Evolutionary conservation across 2,113 vertebrate genomes (phyloP).

Genomic region (Piaya cayana): DNA sequence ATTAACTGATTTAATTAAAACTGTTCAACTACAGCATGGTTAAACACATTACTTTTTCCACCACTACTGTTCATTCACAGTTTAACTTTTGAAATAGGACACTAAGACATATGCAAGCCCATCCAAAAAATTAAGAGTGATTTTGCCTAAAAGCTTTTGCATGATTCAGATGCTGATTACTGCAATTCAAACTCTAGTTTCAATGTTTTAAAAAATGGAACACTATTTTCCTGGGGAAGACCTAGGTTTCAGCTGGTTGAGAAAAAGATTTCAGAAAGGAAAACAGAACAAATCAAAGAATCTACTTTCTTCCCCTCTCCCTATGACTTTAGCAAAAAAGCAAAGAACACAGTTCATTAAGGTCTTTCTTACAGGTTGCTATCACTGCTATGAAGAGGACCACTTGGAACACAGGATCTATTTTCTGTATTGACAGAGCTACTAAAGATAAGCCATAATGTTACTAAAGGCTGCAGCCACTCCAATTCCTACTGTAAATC

Average conservation of each 20-base stretch:
- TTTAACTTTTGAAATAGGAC: background rate
- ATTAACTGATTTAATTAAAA: background rate
- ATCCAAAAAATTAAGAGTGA: background rate
- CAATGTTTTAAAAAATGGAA: background rate
- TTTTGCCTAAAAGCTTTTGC: too few species aligned
- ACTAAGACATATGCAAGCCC: background rate
- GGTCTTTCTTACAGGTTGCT: background rate
- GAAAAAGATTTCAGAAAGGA: background rate
- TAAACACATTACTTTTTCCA: background rate
- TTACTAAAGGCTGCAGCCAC: background rate
- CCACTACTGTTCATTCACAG: too few species aligned
- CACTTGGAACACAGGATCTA: rapidly evolving
- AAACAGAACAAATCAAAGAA: background rate
- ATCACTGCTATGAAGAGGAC: background rate
- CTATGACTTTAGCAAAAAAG: background rate
- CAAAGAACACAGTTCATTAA: background rate
- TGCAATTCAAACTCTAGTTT: background rate
- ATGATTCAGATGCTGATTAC: background rate
- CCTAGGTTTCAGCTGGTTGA: background rate
- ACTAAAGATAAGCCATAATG: rapidly evolving
- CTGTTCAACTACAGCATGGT: background rate
- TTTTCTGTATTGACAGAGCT: too few species aligned
- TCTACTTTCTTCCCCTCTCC: background rate
- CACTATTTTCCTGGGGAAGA: background rate
- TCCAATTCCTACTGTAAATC: background rate